phyloP scores from a whole-genome alignment of 2,888 invertebrate genomes.

The Aspidiotus destructor region DNA sequence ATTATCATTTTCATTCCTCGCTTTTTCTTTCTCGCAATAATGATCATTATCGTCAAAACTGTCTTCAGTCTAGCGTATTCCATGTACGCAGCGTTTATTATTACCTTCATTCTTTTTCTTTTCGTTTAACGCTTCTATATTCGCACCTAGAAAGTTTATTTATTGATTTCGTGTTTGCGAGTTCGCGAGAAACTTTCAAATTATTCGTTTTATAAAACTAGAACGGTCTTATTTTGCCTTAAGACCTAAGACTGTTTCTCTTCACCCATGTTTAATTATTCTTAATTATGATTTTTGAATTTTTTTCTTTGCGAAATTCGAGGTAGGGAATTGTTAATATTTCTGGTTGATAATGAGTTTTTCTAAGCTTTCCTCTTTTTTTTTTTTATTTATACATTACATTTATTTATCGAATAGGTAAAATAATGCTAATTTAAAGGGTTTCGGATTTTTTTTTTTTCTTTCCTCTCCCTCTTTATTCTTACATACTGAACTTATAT shows the following conservation, averaged over 20 bases:
- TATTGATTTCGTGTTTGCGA: too few species aligned
- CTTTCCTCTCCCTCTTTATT: slow-evolving; percentile 1
- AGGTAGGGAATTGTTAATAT: slow-evolving; percentile 1
- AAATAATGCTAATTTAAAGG: slow-evolving; percentile 29
- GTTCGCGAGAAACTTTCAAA: neutral
- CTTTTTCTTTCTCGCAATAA: slow-evolving; percentile 10
- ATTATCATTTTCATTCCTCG: slow-evolving; percentile 26
- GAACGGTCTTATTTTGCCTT: too few species aligned
- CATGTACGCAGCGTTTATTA: slow-evolving; percentile 6
- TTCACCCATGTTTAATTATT: neutral
- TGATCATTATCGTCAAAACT: too few species aligned
- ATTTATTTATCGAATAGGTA: slow-evolving; percentile 8
- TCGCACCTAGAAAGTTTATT: too few species aligned
- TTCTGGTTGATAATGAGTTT: neutral
- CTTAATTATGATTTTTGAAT: neutral
- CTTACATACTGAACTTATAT: slow-evolving; percentile 20
- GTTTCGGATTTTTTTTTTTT: slow-evolving; percentile 27
- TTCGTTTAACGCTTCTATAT: neutral
- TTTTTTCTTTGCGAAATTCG: slow-evolving; percentile 12
- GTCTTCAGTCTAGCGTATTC: too few species aligned
- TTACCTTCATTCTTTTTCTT: slow-evolving; percentile 1
- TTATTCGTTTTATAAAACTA: neutral
- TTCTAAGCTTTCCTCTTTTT: slow-evolving; percentile 16
- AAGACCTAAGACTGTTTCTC: too few species aligned
- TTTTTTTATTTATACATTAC: slow-evolving; percentile 15